Base-by-base conservation (phyloP, 2,113 vertebrate species). In the Steatornis caripensis region DNA sequence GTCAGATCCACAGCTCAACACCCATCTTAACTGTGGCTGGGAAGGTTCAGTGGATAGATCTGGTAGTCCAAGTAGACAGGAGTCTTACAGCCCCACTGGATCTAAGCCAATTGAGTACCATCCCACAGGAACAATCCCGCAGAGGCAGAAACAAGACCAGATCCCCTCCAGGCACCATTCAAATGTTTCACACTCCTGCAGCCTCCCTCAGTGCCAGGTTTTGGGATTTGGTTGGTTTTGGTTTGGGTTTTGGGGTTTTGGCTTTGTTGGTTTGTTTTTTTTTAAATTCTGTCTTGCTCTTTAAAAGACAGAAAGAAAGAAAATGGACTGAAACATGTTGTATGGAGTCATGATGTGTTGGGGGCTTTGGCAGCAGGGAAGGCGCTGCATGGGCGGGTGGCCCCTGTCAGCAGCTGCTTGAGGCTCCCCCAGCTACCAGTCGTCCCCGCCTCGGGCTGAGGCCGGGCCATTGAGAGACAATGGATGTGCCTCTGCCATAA, bases 41-140 rank as follows among this genome's bases (percentile, higher is more conserved):
- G 46, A 45, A 26, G 0, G 0, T 16, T 75, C 48, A 32, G 41
- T 6, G 7, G 19, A 51, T 18, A 34, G 3, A 6, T 30, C 16
- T 41, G 15, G 27, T 55, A 15, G 43, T 64, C 77, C 24, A 76
- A 26, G 23, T 0, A n/a, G 74, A 41, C 24, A 57, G 37, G 15
- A 81, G 15, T 49, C 48, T 78, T 64, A 30, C 15, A 60, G 27
- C 24, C 24, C 17, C 9, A 5, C 37, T 76, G 65, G 48, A 48
- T 69, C 30, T 69, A n/a, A 70, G 24, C 39, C 15, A 15, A 66
- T 81, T 72, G 32, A 88, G n/a, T 29, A 51, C 5, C 46, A 39
- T 36, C 55, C 12, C 4, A 5, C 21, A 29, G 53, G 66, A 89
- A n/a, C 7, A 9, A 6, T 5, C 21, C 30, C 32, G 10, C 30